A percentile compares a stretch with the other conserved stretches of the same genome.
phyloP scores from a whole-genome alignment of 2,113 vertebrate genomes.

The Murina feae region DNA sequence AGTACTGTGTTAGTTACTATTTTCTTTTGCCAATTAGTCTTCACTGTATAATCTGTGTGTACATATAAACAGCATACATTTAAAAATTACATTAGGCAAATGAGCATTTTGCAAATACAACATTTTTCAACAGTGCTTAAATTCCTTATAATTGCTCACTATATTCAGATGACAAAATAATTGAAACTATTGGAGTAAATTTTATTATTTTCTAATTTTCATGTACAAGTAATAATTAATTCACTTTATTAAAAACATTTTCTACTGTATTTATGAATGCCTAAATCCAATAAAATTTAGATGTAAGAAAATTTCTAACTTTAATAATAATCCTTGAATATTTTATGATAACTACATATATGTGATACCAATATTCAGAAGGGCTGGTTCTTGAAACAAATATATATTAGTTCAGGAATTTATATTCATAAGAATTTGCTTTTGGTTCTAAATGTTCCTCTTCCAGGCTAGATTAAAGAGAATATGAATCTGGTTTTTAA shows the following conservation, averaged over 20 bases:
- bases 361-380: not conserved
- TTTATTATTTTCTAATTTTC: not conserved
- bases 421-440: not conserved
- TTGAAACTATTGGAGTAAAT: not conserved
- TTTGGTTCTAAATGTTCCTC: not conserved
- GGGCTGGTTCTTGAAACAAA: not conserved
- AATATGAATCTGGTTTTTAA: not conserved
- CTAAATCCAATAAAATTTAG: not conserved
- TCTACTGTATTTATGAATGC: not conserved
- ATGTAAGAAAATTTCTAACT: not conserved
- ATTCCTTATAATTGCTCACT: constrained; percentile 36
- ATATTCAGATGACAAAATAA: not conserved
- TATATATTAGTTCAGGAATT: not conserved
- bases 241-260: not conserved
- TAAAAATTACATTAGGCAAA: constrained; percentile 30
- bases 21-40: constrained; percentile 48
- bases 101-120: not conserved
- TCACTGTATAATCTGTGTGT: constrained; percentile 31
- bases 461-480: not conserved
- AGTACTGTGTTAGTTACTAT: constrained; percentile 47
- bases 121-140: not conserved
- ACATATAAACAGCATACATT: constrained; percentile 49
- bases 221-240: not conserved
- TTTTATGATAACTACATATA: not conserved
- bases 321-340: not conserved